phyloP scores from a whole-genome alignment of 2,797 vertebrate species.

The Taenioides sp. region DNA sequence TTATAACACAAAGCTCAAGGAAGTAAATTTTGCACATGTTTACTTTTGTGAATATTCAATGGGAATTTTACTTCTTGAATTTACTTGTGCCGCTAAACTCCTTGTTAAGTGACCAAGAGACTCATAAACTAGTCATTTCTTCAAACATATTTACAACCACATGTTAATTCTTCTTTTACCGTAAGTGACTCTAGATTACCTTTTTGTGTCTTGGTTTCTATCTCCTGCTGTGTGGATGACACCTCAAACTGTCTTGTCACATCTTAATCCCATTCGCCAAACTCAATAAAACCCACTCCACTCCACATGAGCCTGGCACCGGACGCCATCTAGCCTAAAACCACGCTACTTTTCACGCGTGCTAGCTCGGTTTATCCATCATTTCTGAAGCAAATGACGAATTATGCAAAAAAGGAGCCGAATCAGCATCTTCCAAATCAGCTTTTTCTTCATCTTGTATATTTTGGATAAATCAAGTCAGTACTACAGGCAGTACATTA shows the following conservation, averaged over 20 bases:
- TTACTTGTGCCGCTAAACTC: no score
- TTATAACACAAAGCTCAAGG: no score
- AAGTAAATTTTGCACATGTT: no score
- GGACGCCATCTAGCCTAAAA: slow-evolving; percentile 41
- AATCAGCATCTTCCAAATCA: slow-evolving; percentile 75
- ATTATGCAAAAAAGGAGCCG: slow-evolving; percentile 75
- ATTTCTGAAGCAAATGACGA: slow-evolving; percentile 73
- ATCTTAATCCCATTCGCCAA: slow-evolving; percentile 61
- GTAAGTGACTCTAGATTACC: slow-evolving; percentile 29
- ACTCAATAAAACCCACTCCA: slow-evolving; percentile 39
- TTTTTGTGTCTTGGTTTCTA: slow-evolving; percentile 16
- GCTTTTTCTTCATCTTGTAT: slow-evolving; percentile 52
- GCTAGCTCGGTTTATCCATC: slow-evolving; percentile 74
- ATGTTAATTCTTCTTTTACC: slow-evolving; percentile 29
- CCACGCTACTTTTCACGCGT: slow-evolving; percentile 40
- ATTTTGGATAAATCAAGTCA: slow-evolving; percentile 72
- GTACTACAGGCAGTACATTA: slow-evolving; percentile 63
- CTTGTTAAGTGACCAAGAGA: no score
- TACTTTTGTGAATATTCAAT: no score
- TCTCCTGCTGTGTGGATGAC: slow-evolving; percentile 38
- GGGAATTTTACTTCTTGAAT: no score
- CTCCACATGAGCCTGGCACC: slow-evolving; percentile 53
- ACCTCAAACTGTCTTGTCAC: slow-evolving; percentile 50
- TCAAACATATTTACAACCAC: slow-evolving; percentile 12
- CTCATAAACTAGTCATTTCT: not conserved